Evolutionary conservation across 2,888 invertebrate species (phyloP), one percentile per base, ranked within the genome.

Genomic region (Drosophila picticornis): DNA sequence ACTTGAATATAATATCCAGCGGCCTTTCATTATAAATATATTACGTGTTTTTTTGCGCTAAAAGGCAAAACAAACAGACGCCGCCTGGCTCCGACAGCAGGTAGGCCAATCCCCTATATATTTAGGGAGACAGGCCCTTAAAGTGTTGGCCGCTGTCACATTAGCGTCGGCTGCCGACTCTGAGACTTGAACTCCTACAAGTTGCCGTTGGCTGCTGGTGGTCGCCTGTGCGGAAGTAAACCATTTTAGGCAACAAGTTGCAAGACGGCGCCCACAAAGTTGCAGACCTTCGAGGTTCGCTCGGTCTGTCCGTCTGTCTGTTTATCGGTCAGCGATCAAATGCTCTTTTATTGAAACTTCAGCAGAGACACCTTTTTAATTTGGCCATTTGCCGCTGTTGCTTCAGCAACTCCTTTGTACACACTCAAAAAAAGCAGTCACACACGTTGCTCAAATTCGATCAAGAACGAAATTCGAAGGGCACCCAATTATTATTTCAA

Each of bases 111-210:
- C 29, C 57, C 65, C 63, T 75, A 57, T 73, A 66, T 52, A 64
- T 52, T 76, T 75, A 68, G 55, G 27, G 32, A 22, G 9, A 46
- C 53, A 40, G 60, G 55, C 57, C 67, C 70, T 75, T 80, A 88
- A 88, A 84, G 88, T 88, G 90, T 90, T 79, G 82, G 71, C 68
- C 77, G 78, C 90, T 88, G 90, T 88, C 88, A 90, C 90, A 88
- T 88, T 88, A 83, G 80, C 55, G 70, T 51, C 63, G 76, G 55
- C 56, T 34, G n/a, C 36, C 25, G 53, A n/a, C 25, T 52, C 34
- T 11, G 34, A 27, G 19, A 48, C 32, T 48, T 62, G 32, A 36
- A 78, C 86, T 88, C 88, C 90, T 87, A 89, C 88, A 80, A 74
- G 80, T 74, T 70, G 58, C 60, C 66, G 50, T 51, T 57, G 40